Evolutionary conservation across 2,113 vertebrate species (phyloP).

Genomic region (Lepus timidus): DNA sequence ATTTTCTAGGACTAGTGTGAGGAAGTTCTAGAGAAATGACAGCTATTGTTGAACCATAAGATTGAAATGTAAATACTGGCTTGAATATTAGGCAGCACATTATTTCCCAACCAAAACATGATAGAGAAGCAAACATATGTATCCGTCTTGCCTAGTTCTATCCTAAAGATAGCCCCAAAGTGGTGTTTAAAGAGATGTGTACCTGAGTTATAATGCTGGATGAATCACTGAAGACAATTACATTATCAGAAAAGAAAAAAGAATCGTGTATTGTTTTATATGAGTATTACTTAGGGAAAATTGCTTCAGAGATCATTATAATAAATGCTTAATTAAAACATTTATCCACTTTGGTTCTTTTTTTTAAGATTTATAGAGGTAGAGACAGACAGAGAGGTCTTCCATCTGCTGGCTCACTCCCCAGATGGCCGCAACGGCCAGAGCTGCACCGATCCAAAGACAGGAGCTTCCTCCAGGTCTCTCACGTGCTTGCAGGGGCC

Average conservation of each 20-base stretch:
- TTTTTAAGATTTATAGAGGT: no score
- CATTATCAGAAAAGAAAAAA: not conserved
- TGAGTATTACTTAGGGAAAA: not conserved
- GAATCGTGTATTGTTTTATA: not conserved
- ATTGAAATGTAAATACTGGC: slow-evolving; percentile 23
- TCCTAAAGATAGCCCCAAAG: not conserved
- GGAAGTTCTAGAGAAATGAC: slow-evolving; percentile 29
- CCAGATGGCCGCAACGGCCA: no score
- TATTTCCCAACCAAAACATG: not conserved
- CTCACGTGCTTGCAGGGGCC: no score
- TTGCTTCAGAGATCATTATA: not conserved
- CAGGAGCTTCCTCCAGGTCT: no score
- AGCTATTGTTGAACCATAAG: slow-evolving; percentile 38
- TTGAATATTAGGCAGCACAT: slow-evolving; percentile 34
- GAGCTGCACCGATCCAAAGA: no score
- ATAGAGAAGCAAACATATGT: not conserved
- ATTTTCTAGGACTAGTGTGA: not conserved
- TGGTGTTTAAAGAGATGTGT: slow-evolving; percentile 19
- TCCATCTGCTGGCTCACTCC: no score
- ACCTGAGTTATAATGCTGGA: not conserved
- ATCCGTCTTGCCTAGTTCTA: not conserved
- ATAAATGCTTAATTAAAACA: slow-evolving; percentile 10
- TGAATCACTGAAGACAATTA: not conserved
- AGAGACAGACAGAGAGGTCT: no score
- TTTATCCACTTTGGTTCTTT: not conserved